Base-by-base conservation (phyloP, 2,797 vertebrate genomes). In the Taenioides sp. region DNA sequence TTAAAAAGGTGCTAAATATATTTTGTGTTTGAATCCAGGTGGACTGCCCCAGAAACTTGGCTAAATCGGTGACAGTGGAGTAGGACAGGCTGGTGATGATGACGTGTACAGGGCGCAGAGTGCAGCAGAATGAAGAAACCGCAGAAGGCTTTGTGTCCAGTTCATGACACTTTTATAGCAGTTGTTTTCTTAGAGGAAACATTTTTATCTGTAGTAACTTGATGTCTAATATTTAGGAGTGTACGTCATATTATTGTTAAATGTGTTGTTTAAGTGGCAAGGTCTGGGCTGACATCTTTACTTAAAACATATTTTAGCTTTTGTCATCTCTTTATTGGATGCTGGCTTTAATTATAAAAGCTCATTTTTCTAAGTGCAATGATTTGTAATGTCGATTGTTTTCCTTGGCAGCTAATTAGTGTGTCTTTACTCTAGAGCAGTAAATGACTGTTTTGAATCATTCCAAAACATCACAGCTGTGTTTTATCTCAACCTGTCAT, bases 11-110 rank as follows among this genome's bases (percentile, higher is more conserved):
- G 14, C 12, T 22, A 12, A 40, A 63, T 37, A 63, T 10, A 22
- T 37, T 43, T 63, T 65, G 27, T 80, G 0, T 78, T 80, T 83
- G 61, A 77, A 81, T 83, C 37, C 88, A 99, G 98, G 98, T 99
- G 91, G 98, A 99, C 93, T 99, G 96, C 72, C 98, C 98, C 81
- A 95, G 98, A 92, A 99, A 99, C 91, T 92, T 99, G 92, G 98
- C 98, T 89, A 99, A 99, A 92, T 98, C 97, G 2, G 98, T 99
- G 84, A 99, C 98, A 2, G 98, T 99, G 50, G 98, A 98, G 89
- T 99, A 96, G 79, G 1, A 17, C 65, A 68, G 50, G 72, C 78
- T 68, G 76, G 63, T 67, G 20, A 37, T 37, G 7, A 37, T 37
- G 34, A 37, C 9, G 7, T 37, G 75, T 57, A 43, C 25, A 66